Percentiles rank a stretch among this genome's conserved stretches.
Conservation (phyloP, 2,797 vertebrate species). For the Manis crassicaudata region DNA sequence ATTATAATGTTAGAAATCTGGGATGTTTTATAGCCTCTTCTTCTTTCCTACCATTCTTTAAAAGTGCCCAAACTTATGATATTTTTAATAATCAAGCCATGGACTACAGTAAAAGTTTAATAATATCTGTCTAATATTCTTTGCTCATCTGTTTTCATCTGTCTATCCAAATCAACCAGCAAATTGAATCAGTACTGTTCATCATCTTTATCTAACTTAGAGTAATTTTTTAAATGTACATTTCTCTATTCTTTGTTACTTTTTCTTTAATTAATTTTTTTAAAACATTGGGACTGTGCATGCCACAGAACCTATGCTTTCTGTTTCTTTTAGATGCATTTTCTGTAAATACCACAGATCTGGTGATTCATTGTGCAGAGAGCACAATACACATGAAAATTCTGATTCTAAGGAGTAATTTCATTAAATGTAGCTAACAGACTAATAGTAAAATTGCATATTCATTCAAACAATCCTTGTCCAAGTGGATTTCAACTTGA, state of each 20-base stretch:
- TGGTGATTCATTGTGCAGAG: neutral
- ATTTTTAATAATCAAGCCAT: conserved; percentile 31
- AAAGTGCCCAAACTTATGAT: conserved; percentile 1
- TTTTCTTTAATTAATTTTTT: conserved; percentile 4
- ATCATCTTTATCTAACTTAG: conserved; percentile 36
- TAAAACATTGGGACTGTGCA: neutral
- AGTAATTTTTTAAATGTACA: neutral
- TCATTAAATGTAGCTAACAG: neutral
- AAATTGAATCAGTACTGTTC: conserved; percentile 3
- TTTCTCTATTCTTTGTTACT: neutral
- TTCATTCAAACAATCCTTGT: neutral
- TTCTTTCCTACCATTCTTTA: neutral
- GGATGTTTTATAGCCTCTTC: neutral
- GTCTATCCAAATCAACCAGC: neutral
- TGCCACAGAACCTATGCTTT: neutral
- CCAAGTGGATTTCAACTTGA: neutral
- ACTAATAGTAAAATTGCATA: neutral
- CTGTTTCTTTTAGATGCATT: neutral
- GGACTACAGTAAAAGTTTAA: neutral
- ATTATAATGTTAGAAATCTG: neutral
- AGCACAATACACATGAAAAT: neutral
- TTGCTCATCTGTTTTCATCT: conserved; percentile 37
- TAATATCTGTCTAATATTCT: neutral
- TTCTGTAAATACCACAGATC: neutral
- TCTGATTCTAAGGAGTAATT: conserved; percentile 1